Evolutionary conservation across 2,888 invertebrate genomes (phyloP).

Genomic region (Caradrina clavipalpis): DNA sequence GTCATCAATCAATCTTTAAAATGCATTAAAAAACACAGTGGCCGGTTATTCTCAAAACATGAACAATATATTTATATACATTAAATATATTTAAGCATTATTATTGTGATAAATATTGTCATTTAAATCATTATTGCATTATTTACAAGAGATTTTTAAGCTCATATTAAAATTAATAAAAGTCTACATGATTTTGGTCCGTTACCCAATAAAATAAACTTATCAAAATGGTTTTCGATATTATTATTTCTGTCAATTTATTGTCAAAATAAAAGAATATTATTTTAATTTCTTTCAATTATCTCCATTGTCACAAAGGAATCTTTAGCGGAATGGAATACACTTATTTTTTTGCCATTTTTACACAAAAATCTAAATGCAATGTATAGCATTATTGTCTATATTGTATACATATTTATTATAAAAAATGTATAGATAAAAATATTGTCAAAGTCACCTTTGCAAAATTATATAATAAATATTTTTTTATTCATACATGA

Average conservation of each 20-base stretch:
- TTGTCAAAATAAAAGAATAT: neutral
- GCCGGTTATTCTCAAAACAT: conserved; percentile 19
- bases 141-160: conserved; percentile 63
- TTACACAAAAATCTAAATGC: conserved; percentile 1
- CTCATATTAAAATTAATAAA: conserved; percentile 63
- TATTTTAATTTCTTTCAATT: too few relatives aligned
- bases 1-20: neutral
- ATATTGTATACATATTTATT: conserved; percentile 38
- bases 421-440: conserved; percentile 63
- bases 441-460: conserved; percentile 87
- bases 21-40: neutral
- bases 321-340: neutral
- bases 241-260: conserved; percentile 21
- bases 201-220: conserved; percentile 58
- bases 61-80: conserved; percentile 36
- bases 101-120: conserved; percentile 64
- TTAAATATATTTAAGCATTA: conserved; percentile 28
- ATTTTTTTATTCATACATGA: conserved; percentile 4
- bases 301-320: neutral
- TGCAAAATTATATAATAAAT: conserved; percentile 68
- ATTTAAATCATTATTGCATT: conserved; percentile 51
- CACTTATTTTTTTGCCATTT: neutral
- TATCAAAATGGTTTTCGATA: conserved; percentile 52
- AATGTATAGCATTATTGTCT: conserved; percentile 56
- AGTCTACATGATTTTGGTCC: conserved; percentile 73